Evolutionary conservation across 2,888 invertebrate genomes (phyloP).

Genomic region (Dendrolimus houi): DNA sequence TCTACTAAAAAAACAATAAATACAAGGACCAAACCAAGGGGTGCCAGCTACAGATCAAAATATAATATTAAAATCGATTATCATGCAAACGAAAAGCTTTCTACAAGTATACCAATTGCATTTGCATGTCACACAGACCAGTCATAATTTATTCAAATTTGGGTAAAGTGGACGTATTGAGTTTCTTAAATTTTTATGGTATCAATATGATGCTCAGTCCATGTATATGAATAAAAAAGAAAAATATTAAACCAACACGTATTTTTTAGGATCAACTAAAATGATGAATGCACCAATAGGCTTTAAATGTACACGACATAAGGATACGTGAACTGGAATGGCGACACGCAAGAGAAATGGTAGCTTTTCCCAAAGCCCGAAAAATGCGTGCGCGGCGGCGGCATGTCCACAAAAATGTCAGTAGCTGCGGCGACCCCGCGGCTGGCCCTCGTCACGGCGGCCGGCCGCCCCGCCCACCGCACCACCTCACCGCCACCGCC

Average conservation of each 20-base stretch:
- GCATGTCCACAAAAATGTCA: constrained; percentile 63
- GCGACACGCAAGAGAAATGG: constrained; percentile 74
- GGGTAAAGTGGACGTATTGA: background rate
- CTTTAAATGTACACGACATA: constrained; percentile 66
- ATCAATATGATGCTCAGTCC: background rate
- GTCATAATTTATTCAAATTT: constrained; percentile 5
- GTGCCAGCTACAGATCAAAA: constrained; percentile 71
- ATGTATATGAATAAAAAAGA: no score
- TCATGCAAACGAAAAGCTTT: constrained; percentile 66
- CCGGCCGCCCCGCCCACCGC: constrained; percentile 64
- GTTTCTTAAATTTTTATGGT: background rate
- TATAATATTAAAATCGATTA: constrained; percentile 40
- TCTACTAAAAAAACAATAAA: background rate
- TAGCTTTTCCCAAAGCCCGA: constrained; percentile 72
- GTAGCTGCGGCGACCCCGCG: constrained; percentile 65
- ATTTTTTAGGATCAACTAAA: no score
- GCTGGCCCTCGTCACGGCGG: constrained; percentile 72
- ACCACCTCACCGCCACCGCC: constrained; percentile 54
- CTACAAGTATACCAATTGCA: constrained; percentile 37
- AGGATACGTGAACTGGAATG: constrained; percentile 68
- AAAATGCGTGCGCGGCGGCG: constrained; percentile 67
- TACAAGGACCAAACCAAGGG: constrained; percentile 72
- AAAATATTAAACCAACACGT: no score
- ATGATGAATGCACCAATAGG: no score
- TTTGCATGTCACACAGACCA: constrained; percentile 29